phyloP scores from a whole-genome alignment of 2,888 invertebrate species.

The Tinea semifulvella region DNA sequence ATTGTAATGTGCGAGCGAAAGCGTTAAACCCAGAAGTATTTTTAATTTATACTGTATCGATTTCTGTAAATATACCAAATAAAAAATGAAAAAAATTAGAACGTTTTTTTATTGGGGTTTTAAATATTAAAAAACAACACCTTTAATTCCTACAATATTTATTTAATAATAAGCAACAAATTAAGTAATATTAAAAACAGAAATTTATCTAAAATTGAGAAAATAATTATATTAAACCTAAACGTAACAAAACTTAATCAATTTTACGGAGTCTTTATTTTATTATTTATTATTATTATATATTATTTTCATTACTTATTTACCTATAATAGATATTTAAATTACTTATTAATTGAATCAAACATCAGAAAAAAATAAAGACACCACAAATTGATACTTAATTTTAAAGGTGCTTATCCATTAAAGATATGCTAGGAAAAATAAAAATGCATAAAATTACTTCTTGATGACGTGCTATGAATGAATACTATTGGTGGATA shows the following conservation, averaged over 20 bases:
- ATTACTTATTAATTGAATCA: not conserved
- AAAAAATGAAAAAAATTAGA: constrained; percentile 5
- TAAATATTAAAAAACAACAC: not conserved
- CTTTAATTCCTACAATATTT: not conserved
- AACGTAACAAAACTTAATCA: constrained; percentile 8
- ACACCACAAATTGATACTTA: constrained; percentile 2
- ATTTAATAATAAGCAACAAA: constrained; percentile 9
- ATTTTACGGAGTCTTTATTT: constrained; percentile 10
- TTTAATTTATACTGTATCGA: too few species aligned
- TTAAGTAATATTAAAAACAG: not conserved
- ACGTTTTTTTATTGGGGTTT: too few species aligned
- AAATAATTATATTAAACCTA: constrained; percentile 1
- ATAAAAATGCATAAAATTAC: too few species aligned
- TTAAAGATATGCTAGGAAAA: too few species aligned
- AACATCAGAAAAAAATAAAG: constrained; percentile 7
- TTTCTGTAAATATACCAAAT: constrained; percentile 5
- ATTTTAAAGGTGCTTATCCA: too few species aligned
- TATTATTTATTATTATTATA: constrained; percentile 4
- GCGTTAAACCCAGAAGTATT: too few species aligned
- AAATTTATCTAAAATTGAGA: not conserved
- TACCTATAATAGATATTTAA: not conserved
- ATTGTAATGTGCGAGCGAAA: not conserved
- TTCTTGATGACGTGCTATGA: too few species aligned
- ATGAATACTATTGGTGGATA: too few species aligned
- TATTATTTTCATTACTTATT: not conserved